Evolutionary conservation across 2,888 invertebrate species (phyloP), one percentile per base, ranked within the genome.

Genomic region (Epinotia nisella): DNA sequence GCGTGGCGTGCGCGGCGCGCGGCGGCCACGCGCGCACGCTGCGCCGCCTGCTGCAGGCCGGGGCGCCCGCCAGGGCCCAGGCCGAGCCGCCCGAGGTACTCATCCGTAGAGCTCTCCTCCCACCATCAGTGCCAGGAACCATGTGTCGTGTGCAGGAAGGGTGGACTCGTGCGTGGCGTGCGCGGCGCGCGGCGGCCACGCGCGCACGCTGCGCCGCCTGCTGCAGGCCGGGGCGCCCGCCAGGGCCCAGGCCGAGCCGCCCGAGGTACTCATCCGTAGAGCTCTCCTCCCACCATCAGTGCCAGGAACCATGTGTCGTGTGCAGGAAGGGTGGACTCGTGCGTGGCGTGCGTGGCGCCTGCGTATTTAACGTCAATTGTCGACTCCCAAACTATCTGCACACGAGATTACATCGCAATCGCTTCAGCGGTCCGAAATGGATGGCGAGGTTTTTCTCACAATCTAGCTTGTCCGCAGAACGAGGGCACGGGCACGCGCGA

Each of bases 171-270:
- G 98, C 21, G 91, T 99, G 24, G 96, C 45, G 84, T 96, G 96
- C 95, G 95, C 19, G 96, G 98, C 85, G 78, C 76, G 75, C 79
- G 96, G 1, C 90, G 94, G 15, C 88, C 0, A 92, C 99, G 64
- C 90, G 98, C 76, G 94, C 59, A 96, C 97, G 66, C 96, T 96
- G 1, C 90, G 94, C 15, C 88, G 95, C 0, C 92, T 99, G 64
- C 90, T 98, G 77, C 94, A 95, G 68, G 95, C 96, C 68, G 97
- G 98, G 0, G 98, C 98, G 0, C 96, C 96, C 91, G 95, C 98
- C 0, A 98, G 98, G 88, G 92, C 59, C 24, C 0, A 11, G 7
- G 67, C 71, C 75, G 88, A 86, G 0, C 75, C 82, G 62, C 87
- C 89, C 0, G 75, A 82, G 21, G 83, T 85, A 5, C 3, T n/a